These are phyloP conservation scores for Xiphophorus hellerii DNA, from an alignment of 2,113 vertebrate genomes.

Conservation along the genomic window DNA sequence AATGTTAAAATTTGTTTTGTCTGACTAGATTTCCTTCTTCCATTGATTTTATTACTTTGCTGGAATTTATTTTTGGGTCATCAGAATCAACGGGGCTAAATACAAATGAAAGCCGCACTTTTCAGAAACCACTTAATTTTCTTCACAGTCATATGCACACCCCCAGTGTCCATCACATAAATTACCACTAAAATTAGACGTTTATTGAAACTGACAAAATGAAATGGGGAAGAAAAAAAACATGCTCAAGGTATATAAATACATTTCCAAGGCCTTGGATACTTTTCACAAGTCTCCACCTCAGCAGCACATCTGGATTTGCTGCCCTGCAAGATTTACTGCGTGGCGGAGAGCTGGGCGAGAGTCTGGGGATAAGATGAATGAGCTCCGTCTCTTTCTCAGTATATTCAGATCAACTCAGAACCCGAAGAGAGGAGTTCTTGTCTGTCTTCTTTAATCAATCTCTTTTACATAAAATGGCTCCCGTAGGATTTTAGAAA, in stretches of 20 bases:
- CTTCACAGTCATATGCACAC: neutral
- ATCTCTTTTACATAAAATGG: slow-evolving; percentile 12
- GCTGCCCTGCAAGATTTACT: slow-evolving; percentile 7
- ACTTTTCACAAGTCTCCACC: slow-evolving; percentile 47
- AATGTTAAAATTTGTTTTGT: no score
- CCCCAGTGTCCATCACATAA: neutral
- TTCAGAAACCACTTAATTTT: neutral
- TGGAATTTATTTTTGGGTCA: no score
- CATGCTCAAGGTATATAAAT: neutral
- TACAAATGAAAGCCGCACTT: no score
- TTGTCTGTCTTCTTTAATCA: slow-evolving; percentile 29
- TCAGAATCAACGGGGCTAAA: neutral
- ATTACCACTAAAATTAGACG: neutral
- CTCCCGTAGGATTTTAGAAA: slow-evolving; percentile 1
- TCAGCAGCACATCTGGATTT: slow-evolving; percentile 4
- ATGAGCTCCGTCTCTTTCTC: slow-evolving; percentile 41
- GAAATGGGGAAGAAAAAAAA: neutral
- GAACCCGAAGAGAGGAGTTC: slow-evolving; percentile 23
- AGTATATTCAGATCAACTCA: slow-evolving; percentile 32
- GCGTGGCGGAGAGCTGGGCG: slow-evolving; percentile 34
- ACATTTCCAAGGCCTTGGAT: neutral
- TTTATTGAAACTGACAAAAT: neutral
- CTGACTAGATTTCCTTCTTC: no score
- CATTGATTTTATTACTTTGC: no score
- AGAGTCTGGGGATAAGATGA: slow-evolving; percentile 48